A percentile compares a stretch with the other conserved stretches of the same genome.
These are phyloP conservation scores for Chymomyza fuscimana DNA, from an alignment of 2,888 invertebrate species.

Conservation along the genomic window DNA sequence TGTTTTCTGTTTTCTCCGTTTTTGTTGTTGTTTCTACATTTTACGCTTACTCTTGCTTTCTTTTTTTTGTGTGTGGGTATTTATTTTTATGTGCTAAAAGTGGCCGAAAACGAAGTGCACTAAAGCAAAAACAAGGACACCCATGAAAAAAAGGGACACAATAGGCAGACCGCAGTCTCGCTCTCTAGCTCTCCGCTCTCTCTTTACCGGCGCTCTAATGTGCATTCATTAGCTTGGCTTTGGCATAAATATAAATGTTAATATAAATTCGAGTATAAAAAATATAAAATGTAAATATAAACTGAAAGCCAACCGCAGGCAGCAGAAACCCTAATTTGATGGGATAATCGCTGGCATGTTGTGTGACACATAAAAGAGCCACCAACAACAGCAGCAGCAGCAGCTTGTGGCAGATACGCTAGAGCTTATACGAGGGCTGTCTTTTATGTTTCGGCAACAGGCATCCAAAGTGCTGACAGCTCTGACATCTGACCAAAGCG, in stretches of 20 bases:
- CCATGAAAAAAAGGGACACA: conserved; percentile 5
- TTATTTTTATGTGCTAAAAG: conserved; percentile 45
- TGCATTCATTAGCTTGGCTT: neutral
- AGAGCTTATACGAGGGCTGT: neutral
- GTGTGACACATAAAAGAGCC: neutral
- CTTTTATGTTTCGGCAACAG: too few species aligned
- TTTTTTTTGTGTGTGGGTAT: conserved; percentile 40
- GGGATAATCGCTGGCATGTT: neutral
- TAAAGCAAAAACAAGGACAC: neutral
- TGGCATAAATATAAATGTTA: neutral
- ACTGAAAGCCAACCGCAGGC: neutral
- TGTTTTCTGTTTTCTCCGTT: conserved; percentile 22
- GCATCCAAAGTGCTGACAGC: too few species aligned
- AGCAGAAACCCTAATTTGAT: neutral
- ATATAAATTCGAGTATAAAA: neutral
- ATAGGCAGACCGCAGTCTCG: neutral
- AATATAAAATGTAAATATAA: neutral
- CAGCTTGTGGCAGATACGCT: neutral
- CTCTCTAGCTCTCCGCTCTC: neutral
- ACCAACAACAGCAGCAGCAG: neutral
- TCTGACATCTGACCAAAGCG: too few species aligned
- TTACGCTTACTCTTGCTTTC: conserved; percentile 7
- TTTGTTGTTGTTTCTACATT: neutral
- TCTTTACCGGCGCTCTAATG: neutral
- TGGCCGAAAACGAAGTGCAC: conserved; percentile 10